Evolutionary conservation across 1,140 invertebrate genomes (phyloP), one percentile per base, ranked within the genome.

Genomic region (Sycobia sp.): DNA sequence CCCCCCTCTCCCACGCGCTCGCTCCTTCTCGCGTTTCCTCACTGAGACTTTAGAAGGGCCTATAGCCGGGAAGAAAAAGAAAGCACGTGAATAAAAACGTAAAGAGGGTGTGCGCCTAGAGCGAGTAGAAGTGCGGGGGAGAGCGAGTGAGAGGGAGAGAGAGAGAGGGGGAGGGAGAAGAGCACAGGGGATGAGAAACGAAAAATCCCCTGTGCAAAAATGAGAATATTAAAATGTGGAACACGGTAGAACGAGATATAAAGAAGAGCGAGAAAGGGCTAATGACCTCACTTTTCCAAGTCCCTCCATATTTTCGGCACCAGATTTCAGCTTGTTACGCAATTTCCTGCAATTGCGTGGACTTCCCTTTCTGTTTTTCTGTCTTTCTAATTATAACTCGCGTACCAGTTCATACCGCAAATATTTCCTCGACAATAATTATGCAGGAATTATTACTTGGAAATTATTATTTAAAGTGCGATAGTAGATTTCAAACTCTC

Each of bases 271-370:
- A 56, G 25, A 56, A 32, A 41, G 51, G 39, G 36, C 39, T 56
- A 56, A 56, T 56, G 53, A 56, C 39, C 25, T 44, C 13, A 23
- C 8, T 32, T 56, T 56, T 56, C 41, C 25, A 4, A 14, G 32
- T 41, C 18, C 22, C 23, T 39, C 18, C 36, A 54, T 51, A 38
- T 51, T 51, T 51, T 51, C 20, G 13, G 32, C 4, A 13, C 32
- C 20, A 36, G 34, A 38, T 13, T 10, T n/a, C 7, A 0, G 34
- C 2, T 11, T 39, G 41, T 25, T 39, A 16, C 41, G 2, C 23
- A 23, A 39, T 54, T 54, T 54, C 36, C 1, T 41, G 51, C 16
- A 54, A 54, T 54, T 41, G n/a, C n/a, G n/a, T n/a, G n/a, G n/a
- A n/a, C n/a, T n/a, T n/a, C n/a, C n/a, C n/a, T 38, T 11, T 34